Evolutionary conservation across 2,113 vertebrate species (phyloP), one percentile per base, ranked within the genome.

Genomic region (Pituophis catenifer): DNA sequence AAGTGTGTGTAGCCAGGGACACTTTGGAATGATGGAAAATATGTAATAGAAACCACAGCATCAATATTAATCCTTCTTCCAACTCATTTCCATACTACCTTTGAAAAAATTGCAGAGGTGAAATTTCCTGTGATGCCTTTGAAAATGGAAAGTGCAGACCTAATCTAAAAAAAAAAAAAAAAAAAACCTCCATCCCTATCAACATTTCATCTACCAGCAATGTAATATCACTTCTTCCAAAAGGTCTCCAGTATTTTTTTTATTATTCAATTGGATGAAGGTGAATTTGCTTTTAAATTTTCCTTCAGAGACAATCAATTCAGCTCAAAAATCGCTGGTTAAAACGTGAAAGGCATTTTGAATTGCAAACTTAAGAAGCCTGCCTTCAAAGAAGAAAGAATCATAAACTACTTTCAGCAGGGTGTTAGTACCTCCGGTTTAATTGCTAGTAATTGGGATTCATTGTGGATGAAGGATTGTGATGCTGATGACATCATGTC

Each of bases 401-500:
- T 38, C 2, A 38, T 7, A 81, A n/a, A 75, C n/a, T 75, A 17
- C 15, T 81, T 81, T 81, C 70, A 38, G 6, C 70, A 33, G 13
- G 2, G 70, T 75, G 29, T 44, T 24, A 54, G 19, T 53, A 13
- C 65, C 91, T 93, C 13, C 5, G 44, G 38, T 1, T 3, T 70
- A 94, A 98, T 99, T 93, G 99, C 99, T 1, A 96, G 98, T 85
- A 97, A 93, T 91, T 98, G 97, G 48, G 95, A 94, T 86, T 70
- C 44, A 2, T 94, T 90, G 96, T 97, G 97, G 96, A 97, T 48
- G 44, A 98, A 96, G 8, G 94, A 92, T 0, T 96, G 92, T 81
- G 97, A 95, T 13, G 97, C 97, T 29, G 92, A 89, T 15, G 96
- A 93, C 96, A 97, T 98, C 94, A 98, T 96, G 15, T 97, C 96